phyloP scores from a whole-genome alignment of 2,888 invertebrate species.

The Ophion ellenae region DNA sequence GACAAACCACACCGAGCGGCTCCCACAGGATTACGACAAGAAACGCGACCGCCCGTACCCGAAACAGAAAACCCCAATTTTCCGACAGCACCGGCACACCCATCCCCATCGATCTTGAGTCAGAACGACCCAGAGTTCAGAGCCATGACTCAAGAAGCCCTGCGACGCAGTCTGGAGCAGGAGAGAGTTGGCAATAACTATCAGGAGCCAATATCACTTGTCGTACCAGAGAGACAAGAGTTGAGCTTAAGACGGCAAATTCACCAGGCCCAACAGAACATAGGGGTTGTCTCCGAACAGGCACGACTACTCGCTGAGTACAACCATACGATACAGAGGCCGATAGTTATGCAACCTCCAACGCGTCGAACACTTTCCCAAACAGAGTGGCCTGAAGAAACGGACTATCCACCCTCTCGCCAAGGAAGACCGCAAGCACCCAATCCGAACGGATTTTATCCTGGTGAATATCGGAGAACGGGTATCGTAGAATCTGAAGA shows the following conservation, averaged over 20 bases:
- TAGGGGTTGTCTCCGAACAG: not conserved
- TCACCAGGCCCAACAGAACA: not conserved
- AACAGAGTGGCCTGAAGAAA: not conserved
- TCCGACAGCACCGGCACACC: not conserved
- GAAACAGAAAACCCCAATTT: not conserved
- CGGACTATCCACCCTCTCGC: not conserved
- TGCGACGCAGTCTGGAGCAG: slow-evolving; percentile 5
- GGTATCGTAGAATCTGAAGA: slow-evolving; percentile 11
- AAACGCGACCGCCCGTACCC: not conserved
- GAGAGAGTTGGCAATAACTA: not conserved
- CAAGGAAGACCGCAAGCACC: slow-evolving; percentile 15
- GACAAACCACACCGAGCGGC: not conserved
- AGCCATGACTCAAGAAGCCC: slow-evolving; percentile 39
- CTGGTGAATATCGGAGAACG: slow-evolving; percentile 25
- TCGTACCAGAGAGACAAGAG: not conserved
- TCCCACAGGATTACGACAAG: not conserved
- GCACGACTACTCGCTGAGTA: not conserved
- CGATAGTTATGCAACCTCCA: not conserved
- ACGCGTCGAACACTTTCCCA: not conserved
- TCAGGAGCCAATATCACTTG: slow-evolving; percentile 7
- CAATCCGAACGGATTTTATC: slow-evolving; percentile 39
- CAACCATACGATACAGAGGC: not conserved
- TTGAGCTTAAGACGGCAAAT: not conserved
- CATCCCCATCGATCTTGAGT: slow-evolving; percentile 34
- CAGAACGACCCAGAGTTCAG: slow-evolving; percentile 24